These are phyloP conservation scores for Poecilus cupreus DNA, from an alignment of 2,888 invertebrate species.

Conservation along the genomic window DNA sequence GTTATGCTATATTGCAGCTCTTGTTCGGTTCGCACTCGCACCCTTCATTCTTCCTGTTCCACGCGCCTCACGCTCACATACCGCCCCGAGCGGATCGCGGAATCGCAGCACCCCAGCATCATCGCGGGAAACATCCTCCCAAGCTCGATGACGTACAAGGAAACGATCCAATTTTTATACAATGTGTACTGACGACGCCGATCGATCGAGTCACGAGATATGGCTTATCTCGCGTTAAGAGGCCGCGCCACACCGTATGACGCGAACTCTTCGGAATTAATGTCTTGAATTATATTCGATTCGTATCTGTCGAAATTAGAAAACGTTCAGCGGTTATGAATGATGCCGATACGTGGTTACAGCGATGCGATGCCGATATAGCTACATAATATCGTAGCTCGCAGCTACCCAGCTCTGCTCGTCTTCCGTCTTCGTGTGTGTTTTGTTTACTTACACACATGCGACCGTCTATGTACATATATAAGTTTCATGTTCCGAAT, in stretches of 20 bases:
- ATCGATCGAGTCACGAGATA: conserved; percentile 49
- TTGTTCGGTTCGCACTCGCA: neutral
- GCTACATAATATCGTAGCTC: conserved; percentile 10
- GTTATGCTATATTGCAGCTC: neutral
- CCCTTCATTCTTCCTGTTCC: neutral
- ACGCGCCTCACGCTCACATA: too few species aligned
- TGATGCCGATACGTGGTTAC: conserved; percentile 20
- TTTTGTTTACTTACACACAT: conserved; percentile 38
- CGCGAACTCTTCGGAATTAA: conserved; percentile 39
- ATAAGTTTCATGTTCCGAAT: conserved; percentile 48
- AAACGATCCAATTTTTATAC: conserved; percentile 54
- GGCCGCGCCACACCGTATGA: conserved; percentile 17
- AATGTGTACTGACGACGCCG: conserved; percentile 48
- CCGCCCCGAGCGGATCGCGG: neutral
- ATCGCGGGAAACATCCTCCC: neutral
- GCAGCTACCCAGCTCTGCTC: neutral
- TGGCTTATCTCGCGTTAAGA: conserved; percentile 31
- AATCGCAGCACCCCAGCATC: neutral
- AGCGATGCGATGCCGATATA: conserved; percentile 4
- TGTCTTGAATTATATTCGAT: conserved; percentile 52
- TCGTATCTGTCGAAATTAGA: conserved; percentile 51
- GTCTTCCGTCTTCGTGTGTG: neutral
- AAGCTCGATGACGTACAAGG: conserved; percentile 45
- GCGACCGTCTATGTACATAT: conserved; percentile 45
- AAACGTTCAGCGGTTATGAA: conserved; percentile 49